Base-by-base conservation (phyloP, 2,113 vertebrate species). In the Coptodon rendalli region DNA sequence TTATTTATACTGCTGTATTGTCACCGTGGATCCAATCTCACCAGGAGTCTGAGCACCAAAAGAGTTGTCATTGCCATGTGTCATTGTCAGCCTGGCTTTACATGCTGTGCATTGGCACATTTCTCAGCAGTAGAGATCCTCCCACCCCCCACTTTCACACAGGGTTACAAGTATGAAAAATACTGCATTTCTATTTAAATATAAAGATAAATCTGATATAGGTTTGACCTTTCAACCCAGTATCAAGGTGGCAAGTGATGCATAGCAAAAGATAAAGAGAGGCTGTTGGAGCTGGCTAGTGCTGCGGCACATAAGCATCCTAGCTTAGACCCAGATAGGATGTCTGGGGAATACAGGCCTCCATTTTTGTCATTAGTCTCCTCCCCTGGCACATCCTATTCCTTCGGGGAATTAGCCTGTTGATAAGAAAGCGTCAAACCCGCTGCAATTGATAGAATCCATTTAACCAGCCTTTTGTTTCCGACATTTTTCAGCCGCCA, bases 401-500 rank as follows among this genome's bases (percentile, higher is more conserved):
- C 86, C 94, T 90, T 80, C 16, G 5, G 92, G 91, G 90, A 94
- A 94, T 93, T 91, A 92, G 85, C 57, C 89, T 76, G 91, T 94
- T 89, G 90, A 94, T 93, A 89, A 92, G 88, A 82, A 84, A 16
- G 82, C 89, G 36, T 95, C 90, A 89, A 87, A 89, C 45, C 83
- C 7, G 4, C 88, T 56, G 85, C 83, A 45, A 66, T 84, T 85
- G 88, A 93, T 71, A 29, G 94, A 90, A 93, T 94, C 89, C 91
- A 85, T 93, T 94, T 91, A 94, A 86, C 87, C 87, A 86, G 90
- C 85, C 85, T 86, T 92, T 94, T 94, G 92, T 94, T 95, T 93
- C 89, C 82, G 17, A 81, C 84, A 86, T 92, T 93, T 93, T 89
- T 83, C 86, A 89, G 53, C 81, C 14, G 7, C 86, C 90, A 90